Percentiles rank a stretch among this genome's conserved stretches.
Evolutionary conservation across 2,888 invertebrate species (phyloP).

Genomic region (Meiosimyza decipiens): DNA sequence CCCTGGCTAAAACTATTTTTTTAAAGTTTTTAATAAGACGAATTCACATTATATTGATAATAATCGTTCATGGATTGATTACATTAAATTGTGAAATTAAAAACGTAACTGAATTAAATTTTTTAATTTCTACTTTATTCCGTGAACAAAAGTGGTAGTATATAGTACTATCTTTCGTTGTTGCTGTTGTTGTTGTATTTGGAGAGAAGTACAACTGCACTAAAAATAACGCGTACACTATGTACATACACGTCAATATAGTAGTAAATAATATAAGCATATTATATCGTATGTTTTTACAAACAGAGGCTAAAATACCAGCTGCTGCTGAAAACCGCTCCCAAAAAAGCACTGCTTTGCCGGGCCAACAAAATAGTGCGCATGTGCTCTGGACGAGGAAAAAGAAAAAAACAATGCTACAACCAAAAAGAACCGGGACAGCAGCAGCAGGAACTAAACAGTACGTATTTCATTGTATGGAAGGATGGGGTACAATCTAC

Average conservation of each 20-base stretch:
- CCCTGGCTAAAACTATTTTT: too few relatives aligned
- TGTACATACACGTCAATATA: not conserved
- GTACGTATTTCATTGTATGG: too few relatives aligned
- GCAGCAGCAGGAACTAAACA: slow-evolving; percentile 19
- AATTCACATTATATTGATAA: too few relatives aligned
- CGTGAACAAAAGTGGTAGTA: not conserved
- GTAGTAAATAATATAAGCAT: slow-evolving; percentile 21
- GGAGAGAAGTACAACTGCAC: not conserved
- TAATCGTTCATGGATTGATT: too few relatives aligned
- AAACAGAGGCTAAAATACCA: slow-evolving; percentile 28
- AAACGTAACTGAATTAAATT: too few relatives aligned
- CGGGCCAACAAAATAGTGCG: slow-evolving; percentile 33
- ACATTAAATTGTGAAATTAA: too few relatives aligned
- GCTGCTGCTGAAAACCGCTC: slow-evolving; percentile 37
- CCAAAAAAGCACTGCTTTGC: slow-evolving; percentile 35
- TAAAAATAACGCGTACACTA: slow-evolving; percentile 5
- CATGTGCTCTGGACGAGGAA: slow-evolving; percentile 17
- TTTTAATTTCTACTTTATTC: not conserved
- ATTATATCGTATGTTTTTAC: not conserved
- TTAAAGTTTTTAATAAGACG: too few relatives aligned
- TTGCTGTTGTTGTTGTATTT: not conserved
- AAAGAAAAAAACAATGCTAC: not conserved
- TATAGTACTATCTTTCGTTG: not conserved
- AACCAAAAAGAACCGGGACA: slow-evolving; percentile 20
- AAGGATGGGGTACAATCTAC: not conserved